These are phyloP conservation scores for Lasioglossum lativentre DNA, from an alignment of 2,888 invertebrate species.

Conservation along the genomic window DNA sequence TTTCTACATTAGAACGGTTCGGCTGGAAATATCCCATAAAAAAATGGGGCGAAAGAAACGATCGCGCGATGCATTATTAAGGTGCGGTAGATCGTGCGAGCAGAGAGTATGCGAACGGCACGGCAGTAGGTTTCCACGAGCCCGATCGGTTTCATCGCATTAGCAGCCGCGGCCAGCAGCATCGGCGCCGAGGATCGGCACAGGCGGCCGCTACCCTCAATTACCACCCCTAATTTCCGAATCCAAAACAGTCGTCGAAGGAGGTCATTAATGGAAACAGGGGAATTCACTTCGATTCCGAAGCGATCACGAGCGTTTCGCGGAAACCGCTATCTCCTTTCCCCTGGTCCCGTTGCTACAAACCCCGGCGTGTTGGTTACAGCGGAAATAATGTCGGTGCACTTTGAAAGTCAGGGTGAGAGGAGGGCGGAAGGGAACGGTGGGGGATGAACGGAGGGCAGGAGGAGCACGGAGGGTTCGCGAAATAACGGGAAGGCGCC, in stretches of 20 bases:
- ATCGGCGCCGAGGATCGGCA: background rate
- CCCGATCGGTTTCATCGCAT: slow-evolving; percentile 12
- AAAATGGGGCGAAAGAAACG: slow-evolving; percentile 16
- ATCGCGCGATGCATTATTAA: background rate
- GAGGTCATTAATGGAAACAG: slow-evolving; percentile 68
- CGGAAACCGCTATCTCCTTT: slow-evolving; percentile 33
- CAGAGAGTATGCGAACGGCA: background rate
- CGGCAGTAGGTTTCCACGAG: background rate
- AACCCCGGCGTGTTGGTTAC: slow-evolving; percentile 69
- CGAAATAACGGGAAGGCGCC: slow-evolving; percentile 38
- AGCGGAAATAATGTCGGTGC: slow-evolving; percentile 80
- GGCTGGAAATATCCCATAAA: too few relatives aligned
- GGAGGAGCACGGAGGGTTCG: slow-evolving; percentile 35
- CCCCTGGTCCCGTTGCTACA: background rate
- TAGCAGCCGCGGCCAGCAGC: background rate
- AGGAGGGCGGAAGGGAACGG: slow-evolving; percentile 24
- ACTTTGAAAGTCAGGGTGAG: slow-evolving; percentile 71
- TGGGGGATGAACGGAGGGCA: slow-evolving; percentile 34
- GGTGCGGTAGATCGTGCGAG: background rate
- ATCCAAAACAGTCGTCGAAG: slow-evolving; percentile 2
- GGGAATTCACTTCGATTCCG: slow-evolving; percentile 43
- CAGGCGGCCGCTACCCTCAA: background rate
- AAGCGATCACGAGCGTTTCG: slow-evolving; percentile 38
- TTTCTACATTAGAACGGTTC: background rate
- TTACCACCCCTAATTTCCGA: slow-evolving; percentile 26